Evolutionary conservation across 2,797 vertebrate species (phyloP).

Genomic region (Falco rusticolus): DNA sequence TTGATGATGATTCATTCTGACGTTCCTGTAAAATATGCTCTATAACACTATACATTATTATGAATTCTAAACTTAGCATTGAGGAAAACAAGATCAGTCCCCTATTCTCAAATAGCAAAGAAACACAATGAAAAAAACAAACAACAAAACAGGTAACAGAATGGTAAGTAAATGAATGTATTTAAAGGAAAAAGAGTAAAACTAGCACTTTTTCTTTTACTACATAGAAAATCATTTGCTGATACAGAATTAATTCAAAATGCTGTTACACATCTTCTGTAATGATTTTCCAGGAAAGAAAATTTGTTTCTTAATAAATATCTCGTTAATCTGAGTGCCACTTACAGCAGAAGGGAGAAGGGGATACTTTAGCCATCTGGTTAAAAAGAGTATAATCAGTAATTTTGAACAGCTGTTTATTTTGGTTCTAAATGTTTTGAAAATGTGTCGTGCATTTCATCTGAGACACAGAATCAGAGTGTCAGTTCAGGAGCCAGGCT

Average conservation of each 20-base stretch:
- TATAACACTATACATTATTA: slow-evolving; percentile 15
- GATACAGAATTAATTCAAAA: not conserved
- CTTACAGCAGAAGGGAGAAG: not conserved
- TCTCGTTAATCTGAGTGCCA: not conserved
- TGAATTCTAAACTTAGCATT: not conserved
- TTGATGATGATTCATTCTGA: slow-evolving; percentile 45
- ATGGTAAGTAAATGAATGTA: not conserved
- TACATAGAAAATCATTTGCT: not conserved
- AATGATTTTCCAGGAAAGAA: not conserved
- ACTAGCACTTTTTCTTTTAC: not conserved
- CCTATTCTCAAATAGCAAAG: not conserved
- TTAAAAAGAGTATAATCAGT: not conserved
- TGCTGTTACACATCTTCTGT: not conserved
- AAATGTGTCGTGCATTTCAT: not conserved
- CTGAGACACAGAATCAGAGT: not conserved
- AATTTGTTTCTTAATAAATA: slow-evolving; percentile 40
- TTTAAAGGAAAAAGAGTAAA: not conserved
- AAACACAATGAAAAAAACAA: not conserved
- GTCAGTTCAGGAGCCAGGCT: not conserved
- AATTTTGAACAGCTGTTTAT: slow-evolving; percentile 24
- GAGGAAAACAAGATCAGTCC: not conserved
- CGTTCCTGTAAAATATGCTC: slow-evolving; percentile 19
- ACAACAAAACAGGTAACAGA: not conserved
- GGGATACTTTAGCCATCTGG: not conserved
- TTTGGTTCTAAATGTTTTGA: slow-evolving; percentile 4